phyloP scores from a whole-genome alignment of 2,113 vertebrate genomes.

The Sebastes fasciatus region DNA sequence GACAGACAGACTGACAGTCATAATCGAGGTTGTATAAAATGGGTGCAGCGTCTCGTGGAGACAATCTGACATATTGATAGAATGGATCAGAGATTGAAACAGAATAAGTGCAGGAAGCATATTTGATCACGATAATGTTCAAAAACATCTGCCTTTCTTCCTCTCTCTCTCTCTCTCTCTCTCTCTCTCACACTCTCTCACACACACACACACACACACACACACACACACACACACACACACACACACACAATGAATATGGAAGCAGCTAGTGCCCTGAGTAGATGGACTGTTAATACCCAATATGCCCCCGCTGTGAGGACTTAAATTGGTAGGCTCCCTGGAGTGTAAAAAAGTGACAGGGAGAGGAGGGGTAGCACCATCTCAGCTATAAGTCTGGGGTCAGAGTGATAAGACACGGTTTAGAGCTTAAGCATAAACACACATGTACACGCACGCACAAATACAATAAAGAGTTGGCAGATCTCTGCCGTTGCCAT shows the following conservation, averaged over 20 bases:
- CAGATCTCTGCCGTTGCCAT: conserved; percentile 1
- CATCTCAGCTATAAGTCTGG: conserved; percentile 43
- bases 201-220: no score
- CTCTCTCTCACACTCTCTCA: not conserved
- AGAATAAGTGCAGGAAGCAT: conserved; percentile 33
- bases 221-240: no score
- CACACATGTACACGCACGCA: conserved; percentile 25
- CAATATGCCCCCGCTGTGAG: conserved; percentile 63
- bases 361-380: conserved; percentile 28
- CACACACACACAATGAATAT: conserved; percentile 64
- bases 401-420: conserved; percentile 46
- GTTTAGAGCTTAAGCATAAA: conserved; percentile 46
- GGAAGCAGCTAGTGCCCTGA: conserved; percentile 41
- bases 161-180: not conserved
- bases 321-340: conserved; percentile 57
- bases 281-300: conserved; percentile 71
- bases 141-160: not conserved
- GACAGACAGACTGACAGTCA: conserved; percentile 65
- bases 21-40: conserved; percentile 50
- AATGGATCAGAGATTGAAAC: conserved; percentile 51
- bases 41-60: conserved; percentile 36
- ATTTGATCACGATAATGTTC: conserved; percentile 54
- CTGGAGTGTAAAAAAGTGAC: conserved; percentile 55
- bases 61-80: conserved; percentile 36
- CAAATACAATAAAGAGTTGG: conserved; percentile 8